These are phyloP conservation scores for Radopholus similis DNA, from an alignment of 1,140 invertebrate species.

Conservation along the genomic window DNA sequence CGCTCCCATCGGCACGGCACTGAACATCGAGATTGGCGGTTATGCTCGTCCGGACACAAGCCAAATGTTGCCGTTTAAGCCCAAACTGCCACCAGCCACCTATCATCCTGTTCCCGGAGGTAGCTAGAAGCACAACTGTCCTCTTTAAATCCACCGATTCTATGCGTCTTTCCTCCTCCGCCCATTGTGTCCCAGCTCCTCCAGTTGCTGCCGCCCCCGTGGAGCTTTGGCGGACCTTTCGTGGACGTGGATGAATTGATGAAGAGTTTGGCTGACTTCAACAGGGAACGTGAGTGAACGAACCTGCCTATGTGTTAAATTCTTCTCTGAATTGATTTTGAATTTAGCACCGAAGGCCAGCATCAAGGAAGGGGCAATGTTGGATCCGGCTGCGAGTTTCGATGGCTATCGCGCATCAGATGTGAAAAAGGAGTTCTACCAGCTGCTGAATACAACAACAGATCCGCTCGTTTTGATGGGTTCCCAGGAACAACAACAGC, in stretches of 20 bases:
- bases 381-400: constrained; percentile 45
- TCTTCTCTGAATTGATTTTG: neutral
- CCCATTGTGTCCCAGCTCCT: constrained; percentile 48
- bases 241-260: constrained; percentile 52
- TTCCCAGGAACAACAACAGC: constrained; percentile 37
- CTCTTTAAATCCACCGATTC: neutral
- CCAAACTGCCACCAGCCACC: constrained; percentile 33
- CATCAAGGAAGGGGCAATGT: constrained; percentile 24
- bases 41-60: constrained; percentile 53
- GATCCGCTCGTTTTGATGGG: constrained; percentile 52
- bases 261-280: constrained; percentile 42
- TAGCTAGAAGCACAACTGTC: too few species aligned
- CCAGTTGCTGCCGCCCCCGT: constrained; percentile 50
- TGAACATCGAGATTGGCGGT: constrained; percentile 38
- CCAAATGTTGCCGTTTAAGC: constrained; percentile 60
- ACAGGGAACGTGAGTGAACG: constrained; percentile 43
- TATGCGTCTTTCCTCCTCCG: constrained; percentile 52
- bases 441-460: constrained; percentile 53
- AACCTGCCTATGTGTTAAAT: neutral
- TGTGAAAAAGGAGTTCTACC: constrained; percentile 58
- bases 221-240: constrained; percentile 52
- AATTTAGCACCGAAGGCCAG: constrained; percentile 39
- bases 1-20: neutral
- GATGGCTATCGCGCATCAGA: constrained; percentile 50
- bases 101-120: constrained; percentile 57